Conservation (phyloP, 64 coral and sea anemone species). For the Pocillopora damicornis region DNA sequence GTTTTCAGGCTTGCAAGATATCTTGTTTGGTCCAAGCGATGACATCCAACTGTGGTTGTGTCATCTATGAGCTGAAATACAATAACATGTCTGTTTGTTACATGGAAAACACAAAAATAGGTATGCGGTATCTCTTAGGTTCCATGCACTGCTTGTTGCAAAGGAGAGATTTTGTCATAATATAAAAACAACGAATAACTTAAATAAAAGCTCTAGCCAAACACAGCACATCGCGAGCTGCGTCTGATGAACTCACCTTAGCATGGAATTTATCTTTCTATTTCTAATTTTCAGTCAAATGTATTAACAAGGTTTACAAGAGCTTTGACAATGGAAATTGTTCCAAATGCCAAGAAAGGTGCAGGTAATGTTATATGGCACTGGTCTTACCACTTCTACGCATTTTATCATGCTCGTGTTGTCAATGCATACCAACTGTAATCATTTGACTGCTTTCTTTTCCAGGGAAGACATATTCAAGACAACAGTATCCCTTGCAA, state of each 20-base stretch:
- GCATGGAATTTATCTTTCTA: not conserved
- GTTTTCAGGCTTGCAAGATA: not conserved
- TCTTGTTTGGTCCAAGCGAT: not conserved
- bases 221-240: too few species aligned
- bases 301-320: not conserved
- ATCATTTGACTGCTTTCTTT: not conserved
- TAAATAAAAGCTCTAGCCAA: too few species aligned
- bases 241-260: too few species aligned
- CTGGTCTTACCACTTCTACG: not conserved
- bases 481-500: not conserved
- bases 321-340: not conserved
- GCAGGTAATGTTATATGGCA: not conserved
- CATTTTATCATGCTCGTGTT: not conserved
- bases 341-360: not conserved
- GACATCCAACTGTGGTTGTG: not conserved
- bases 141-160: not conserved
- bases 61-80: not conserved
- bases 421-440: not conserved
- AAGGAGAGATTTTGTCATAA: too few species aligned
- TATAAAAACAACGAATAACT: too few species aligned
- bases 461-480: not conserved
- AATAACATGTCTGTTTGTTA: not conserved
- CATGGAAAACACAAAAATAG: not conserved
- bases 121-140: not conserved
- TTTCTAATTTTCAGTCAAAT: not conserved